phyloP scores from a whole-genome alignment of 1,140 invertebrate species.

The Penaeus chinensis region DNA sequence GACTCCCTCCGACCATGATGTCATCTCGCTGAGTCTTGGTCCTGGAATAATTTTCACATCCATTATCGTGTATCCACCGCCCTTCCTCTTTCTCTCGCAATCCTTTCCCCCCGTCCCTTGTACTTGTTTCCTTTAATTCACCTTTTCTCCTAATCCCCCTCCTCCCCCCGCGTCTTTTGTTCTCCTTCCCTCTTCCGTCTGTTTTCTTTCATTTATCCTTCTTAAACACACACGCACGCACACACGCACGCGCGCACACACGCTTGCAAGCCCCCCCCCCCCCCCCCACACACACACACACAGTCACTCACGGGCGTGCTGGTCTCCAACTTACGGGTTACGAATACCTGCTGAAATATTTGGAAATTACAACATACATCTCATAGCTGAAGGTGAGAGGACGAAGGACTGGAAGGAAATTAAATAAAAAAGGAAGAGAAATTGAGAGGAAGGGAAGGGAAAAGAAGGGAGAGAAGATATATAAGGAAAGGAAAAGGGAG shows the following conservation, averaged over 20 bases:
- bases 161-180: no score
- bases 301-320: not conserved
- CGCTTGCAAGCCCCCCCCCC: no score
- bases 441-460: not conserved
- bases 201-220: no score
- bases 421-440: not conserved
- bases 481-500: no score
- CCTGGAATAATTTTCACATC: slow-evolving; percentile 10
- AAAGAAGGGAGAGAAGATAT: no score
- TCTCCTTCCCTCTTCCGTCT: not conserved
- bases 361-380: no score
- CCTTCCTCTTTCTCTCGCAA: slow-evolving; percentile 4
- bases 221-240: no score
- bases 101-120: slow-evolving; percentile 5
- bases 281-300: not conserved
- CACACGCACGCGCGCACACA: not conserved
- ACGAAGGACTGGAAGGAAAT: not conserved
- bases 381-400: no score
- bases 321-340: no score
- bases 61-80: not conserved
- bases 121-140: not conserved
- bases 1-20: not conserved
- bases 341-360: no score
- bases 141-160: no score
- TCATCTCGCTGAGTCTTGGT: slow-evolving; percentile 1